These are phyloP conservation scores for Odontamblyopus lacepedii DNA, from an alignment of 2,797 vertebrate genomes.

Conservation along the genomic window DNA sequence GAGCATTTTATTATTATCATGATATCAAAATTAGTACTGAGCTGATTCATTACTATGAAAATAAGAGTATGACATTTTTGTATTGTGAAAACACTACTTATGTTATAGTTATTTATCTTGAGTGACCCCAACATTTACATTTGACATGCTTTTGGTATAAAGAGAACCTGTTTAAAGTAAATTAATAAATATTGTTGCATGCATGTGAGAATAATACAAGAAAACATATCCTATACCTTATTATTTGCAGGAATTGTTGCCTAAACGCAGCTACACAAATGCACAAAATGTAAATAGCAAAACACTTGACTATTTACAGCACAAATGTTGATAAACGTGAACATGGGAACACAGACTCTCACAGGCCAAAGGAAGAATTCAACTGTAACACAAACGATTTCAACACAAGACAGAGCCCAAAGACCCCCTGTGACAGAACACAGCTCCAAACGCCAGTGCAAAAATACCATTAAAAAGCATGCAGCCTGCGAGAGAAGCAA, in stretches of 20 bases:
- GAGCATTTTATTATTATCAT: too few species aligned
- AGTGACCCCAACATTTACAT: too few species aligned
- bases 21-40: too few species aligned
- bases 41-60: too few species aligned
- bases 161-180: too few species aligned
- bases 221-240: background rate
- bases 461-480: constrained; percentile 11
- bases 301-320: constrained; percentile 16
- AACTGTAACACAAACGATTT: constrained; percentile 16
- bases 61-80: too few species aligned
- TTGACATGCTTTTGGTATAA: too few species aligned
- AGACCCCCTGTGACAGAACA: constrained; percentile 10
- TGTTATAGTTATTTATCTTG: too few species aligned
- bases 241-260: constrained; percentile 10
- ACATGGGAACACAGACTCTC: constrained; percentile 20
- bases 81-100: too few species aligned
- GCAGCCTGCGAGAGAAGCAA: constrained; percentile 30
- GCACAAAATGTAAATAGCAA: background rate
- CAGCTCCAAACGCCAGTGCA: constrained; percentile 29
- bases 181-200: background rate
- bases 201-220: background rate
- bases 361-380: background rate
- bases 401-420: constrained; percentile 7
- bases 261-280: constrained; percentile 3
- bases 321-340: constrained; percentile 10